Percentiles rank a stretch among this genome's conserved stretches.
Evolutionary conservation across 2,113 vertebrate genomes (phyloP).

Genomic region (Raja brachyura): DNA sequence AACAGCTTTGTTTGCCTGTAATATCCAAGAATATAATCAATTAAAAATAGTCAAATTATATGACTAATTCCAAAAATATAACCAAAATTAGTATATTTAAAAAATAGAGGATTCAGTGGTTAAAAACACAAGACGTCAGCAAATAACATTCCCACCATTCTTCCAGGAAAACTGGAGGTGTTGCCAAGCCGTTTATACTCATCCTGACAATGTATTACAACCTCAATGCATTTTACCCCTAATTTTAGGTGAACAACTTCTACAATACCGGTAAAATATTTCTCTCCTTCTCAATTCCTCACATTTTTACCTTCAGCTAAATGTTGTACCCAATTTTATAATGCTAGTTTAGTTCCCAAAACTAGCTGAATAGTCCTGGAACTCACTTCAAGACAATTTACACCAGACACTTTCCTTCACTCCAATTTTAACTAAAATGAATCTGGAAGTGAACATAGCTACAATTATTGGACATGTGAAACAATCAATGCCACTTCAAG

Average conservation of each 20-base stretch:
- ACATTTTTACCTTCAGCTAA: not conserved
- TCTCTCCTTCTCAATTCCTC: not conserved
- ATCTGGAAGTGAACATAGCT: not conserved
- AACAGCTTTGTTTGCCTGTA: conserved; percentile 82
- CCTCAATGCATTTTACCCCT: not conserved
- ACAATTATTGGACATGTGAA: not conserved
- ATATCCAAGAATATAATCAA: conserved; percentile 42
- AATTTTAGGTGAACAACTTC: not conserved
- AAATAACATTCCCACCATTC: not conserved
- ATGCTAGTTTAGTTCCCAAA: not conserved
- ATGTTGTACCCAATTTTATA: not conserved
- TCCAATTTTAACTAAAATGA: not conserved
- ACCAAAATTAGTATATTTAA: not conserved
- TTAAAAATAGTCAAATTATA: not conserved
- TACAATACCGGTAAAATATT: not conserved
- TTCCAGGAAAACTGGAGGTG: not conserved
- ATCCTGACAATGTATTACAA: not conserved
- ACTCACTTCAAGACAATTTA: not conserved
- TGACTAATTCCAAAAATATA: conserved; percentile 29
- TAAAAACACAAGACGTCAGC: not conserved
- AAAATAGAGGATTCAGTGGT: not conserved
- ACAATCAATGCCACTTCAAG: not conserved
- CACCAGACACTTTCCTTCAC: not conserved
- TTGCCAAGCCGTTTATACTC: not conserved
- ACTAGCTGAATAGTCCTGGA: not conserved